Evolutionary conservation across 2,113 vertebrate genomes (phyloP).

Genomic region (Pao palembangensis): DNA sequence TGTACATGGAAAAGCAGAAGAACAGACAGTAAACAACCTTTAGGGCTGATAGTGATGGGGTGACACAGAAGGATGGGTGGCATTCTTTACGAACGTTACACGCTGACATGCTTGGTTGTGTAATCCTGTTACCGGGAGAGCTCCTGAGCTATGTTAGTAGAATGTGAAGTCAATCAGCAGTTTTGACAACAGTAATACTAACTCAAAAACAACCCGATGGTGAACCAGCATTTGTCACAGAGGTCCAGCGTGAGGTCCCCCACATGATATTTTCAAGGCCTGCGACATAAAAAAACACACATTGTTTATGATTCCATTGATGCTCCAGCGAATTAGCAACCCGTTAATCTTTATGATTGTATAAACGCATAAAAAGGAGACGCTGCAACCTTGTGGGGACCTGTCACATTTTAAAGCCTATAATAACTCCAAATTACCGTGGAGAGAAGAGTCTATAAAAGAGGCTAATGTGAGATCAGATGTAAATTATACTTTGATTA

Average conservation of each 20-base stretch:
- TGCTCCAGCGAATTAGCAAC: constrained; percentile 14
- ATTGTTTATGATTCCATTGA: constrained; percentile 19
- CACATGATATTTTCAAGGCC: background rate
- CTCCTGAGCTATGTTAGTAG: constrained; percentile 5
- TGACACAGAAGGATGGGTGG: no score
- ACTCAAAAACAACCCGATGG: constrained; percentile 4
- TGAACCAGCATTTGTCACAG: background rate
- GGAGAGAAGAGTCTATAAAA: constrained; percentile 47
- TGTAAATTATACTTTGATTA: constrained; percentile 42
- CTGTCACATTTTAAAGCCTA: constrained; percentile 46
- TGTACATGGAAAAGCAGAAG: no score
- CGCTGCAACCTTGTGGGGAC: constrained; percentile 28
- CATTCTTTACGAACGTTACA: constrained; percentile 1
- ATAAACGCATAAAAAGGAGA: constrained; percentile 36
- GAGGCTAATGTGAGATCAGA: constrained; percentile 24
- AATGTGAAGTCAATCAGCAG: constrained; percentile 14
- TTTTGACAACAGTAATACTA: constrained; percentile 13
- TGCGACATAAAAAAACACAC: constrained; percentile 9
- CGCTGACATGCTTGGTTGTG: constrained; percentile 22
- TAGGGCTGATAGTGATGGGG: no score
- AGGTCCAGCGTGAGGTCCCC: background rate
- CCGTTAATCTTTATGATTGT: constrained; percentile 52
- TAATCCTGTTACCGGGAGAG: constrained; percentile 44
- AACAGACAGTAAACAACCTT: no score
- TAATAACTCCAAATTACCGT: constrained; percentile 33